Conservation (phyloP, 2,888 invertebrate species). For the Adineta ricciae region DNA sequence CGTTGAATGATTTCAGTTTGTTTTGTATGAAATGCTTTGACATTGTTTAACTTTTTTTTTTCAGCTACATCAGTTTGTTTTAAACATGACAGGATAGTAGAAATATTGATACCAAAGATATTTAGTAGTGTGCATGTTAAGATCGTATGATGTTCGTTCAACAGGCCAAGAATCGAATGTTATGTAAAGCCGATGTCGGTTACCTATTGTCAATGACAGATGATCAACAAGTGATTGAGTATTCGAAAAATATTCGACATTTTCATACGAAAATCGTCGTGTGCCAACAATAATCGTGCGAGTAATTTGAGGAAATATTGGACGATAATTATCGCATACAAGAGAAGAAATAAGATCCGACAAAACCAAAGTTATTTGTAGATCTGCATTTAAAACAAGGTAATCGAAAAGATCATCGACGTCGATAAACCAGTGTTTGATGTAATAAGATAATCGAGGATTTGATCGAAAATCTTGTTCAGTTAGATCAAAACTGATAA, state of each 20-base stretch:
- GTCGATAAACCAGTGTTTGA: neutral
- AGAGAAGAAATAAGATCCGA: neutral
- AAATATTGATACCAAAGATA: neutral
- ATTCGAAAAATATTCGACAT: neutral
- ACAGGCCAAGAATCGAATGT: neutral
- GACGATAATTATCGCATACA: neutral
- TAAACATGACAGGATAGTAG: neutral
- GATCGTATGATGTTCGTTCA: neutral
- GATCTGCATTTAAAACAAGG: neutral
- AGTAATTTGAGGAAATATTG: neutral
- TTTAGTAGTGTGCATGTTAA: neutral
- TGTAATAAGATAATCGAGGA: neutral
- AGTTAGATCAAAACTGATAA: neutral
- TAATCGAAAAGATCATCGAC: neutral
- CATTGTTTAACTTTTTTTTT: neutral
- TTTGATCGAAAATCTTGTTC: neutral
- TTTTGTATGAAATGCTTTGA: neutral
- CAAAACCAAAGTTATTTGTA: neutral
- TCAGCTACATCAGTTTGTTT: neutral
- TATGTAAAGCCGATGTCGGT: neutral
- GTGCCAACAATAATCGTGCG: neutral
- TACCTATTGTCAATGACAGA: neutral
- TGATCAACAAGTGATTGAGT: neutral
- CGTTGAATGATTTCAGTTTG: neutral
- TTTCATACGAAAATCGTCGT: neutral